Evolutionary conservation across 2,888 invertebrate species (phyloP).

Genomic region (Scaeva pyrastri): DNA sequence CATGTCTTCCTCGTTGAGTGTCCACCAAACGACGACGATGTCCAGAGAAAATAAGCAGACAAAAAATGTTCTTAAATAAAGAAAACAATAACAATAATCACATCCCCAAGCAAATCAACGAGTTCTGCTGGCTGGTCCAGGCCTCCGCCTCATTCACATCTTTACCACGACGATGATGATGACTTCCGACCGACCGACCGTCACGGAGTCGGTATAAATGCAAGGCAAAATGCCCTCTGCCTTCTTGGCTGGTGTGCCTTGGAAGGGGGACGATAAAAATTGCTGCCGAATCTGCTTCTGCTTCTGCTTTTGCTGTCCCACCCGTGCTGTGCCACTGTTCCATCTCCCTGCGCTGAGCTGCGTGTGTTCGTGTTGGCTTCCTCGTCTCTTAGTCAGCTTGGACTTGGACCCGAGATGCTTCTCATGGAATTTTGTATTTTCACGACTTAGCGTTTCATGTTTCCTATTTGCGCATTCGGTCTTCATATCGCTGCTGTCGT

Average conservation of each 20-base stretch:
- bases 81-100: conserved; percentile 71
- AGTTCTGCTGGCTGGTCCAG: conserved; percentile 35
- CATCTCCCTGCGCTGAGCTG: not conserved
- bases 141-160: conserved; percentile 20
- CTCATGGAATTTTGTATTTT: conserved; percentile 53
- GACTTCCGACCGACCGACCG: not conserved
- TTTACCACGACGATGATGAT: not conserved
- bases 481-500: conserved; percentile 44
- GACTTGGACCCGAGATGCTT: conserved; percentile 9
- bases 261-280: conserved; percentile 21
- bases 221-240: conserved; percentile 29
- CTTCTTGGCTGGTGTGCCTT: conserved; percentile 54
- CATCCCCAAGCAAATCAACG: conserved; percentile 68
- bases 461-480: conserved; percentile 55
- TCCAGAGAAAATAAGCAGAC: conserved; percentile 16
- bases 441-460: conserved; percentile 66
- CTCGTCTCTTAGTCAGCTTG: conserved; percentile 24
- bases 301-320: conserved; percentile 62
- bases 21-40: conserved; percentile 33
- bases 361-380: conserved; percentile 38
- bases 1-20: conserved; percentile 62
- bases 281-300: conserved; percentile 70
- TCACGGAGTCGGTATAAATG: not conserved
- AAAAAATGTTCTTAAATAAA: conserved; percentile 22
- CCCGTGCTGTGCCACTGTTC: conserved; percentile 42